Evolutionary conservation across 2,797 vertebrate genomes (phyloP).

Genomic region (Myoxocephalus aenaeus): DNA sequence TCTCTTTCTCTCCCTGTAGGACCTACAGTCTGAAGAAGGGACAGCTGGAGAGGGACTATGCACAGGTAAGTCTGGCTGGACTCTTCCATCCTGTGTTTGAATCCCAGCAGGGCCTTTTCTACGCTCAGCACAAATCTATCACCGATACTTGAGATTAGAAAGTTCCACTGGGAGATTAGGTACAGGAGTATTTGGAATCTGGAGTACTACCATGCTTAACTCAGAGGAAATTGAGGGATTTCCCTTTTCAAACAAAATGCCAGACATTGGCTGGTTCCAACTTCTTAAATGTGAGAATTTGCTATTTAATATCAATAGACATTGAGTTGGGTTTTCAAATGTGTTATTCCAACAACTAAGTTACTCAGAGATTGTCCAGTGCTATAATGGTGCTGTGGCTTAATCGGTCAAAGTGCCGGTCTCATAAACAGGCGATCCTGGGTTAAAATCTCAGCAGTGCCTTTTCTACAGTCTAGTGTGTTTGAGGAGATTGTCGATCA

Average conservation of each 20-base stretch:
- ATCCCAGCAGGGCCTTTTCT: slow-evolving; percentile 8
- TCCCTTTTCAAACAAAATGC: background rate
- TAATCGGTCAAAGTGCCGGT: slow-evolving; percentile 17
- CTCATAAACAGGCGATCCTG: slow-evolving; percentile 17
- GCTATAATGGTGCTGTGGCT: background rate
- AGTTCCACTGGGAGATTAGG: background rate
- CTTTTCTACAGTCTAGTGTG: background rate
- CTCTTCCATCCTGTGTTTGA: background rate
- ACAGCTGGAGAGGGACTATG: slow-evolving; percentile 95
- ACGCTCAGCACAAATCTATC: background rate
- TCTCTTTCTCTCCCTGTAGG: slow-evolving; percentile 80
- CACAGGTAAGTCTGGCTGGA: slow-evolving; percentile 86
- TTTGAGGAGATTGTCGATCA: background rate
- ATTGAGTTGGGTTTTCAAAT: background rate
- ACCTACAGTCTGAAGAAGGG: slow-evolving; percentile 97
- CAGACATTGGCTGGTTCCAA: background rate
- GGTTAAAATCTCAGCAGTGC: slow-evolving; percentile 13
- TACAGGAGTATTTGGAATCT: background rate
- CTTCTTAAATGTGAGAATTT: background rate
- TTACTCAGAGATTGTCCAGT: background rate
- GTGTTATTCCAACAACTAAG: background rate
- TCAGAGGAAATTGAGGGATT: background rate
- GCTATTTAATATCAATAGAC: background rate
- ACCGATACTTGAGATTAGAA: background rate
- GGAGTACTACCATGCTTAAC: background rate